Evolutionary conservation across 2,888 invertebrate species (phyloP).

Genomic region (Drosophila seclusa): DNA sequence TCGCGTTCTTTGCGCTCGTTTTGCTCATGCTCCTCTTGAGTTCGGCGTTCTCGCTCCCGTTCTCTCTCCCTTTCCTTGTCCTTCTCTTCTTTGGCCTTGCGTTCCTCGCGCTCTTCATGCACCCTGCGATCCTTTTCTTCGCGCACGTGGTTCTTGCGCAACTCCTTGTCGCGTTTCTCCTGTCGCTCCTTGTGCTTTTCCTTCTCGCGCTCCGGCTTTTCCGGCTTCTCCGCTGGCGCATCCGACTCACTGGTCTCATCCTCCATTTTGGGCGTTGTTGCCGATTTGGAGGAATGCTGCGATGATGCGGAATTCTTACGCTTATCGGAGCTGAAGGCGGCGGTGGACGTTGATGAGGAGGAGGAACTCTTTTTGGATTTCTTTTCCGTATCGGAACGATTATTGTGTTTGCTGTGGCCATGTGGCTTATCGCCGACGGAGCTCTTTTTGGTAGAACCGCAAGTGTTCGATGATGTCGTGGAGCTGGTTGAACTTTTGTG

Average conservation of each 20-base stretch:
- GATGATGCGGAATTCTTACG: conserved; percentile 76
- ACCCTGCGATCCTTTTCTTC: conserved; percentile 64
- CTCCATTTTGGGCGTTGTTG: conserved; percentile 67
- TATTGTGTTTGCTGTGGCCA: conserved; percentile 78
- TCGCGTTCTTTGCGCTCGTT: conserved; percentile 39
- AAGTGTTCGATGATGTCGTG: conserved; percentile 26
- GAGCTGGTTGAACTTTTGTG: conserved; percentile 34
- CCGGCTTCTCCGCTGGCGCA: conserved; percentile 59
- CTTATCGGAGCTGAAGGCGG: conserved; percentile 58
- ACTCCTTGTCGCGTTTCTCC: conserved; percentile 64
- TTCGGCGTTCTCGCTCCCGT: conserved; percentile 53
- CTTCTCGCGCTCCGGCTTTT: conserved; percentile 57
- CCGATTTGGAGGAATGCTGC: conserved; percentile 59
- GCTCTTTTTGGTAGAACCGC: conserved; percentile 33
- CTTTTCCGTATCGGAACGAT: conserved; percentile 78
- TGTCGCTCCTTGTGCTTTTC: conserved; percentile 56
- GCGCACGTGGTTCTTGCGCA: conserved; percentile 67
- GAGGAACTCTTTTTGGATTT: conserved; percentile 67
- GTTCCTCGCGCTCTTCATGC: conserved; percentile 70
- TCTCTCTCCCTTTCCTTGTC: conserved; percentile 69
- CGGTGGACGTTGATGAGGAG: conserved; percentile 29
- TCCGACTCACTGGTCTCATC: conserved; percentile 76
- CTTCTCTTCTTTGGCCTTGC: conserved; percentile 70
- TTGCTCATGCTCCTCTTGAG: conserved; percentile 68
- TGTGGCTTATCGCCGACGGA: conserved; percentile 50